phyloP scores from a whole-genome alignment of 2,113 vertebrate species.

The cattle (Bos taurus) region ARS-UCD2.0 NC_037344.1:50673001-50673500 shows the following conservation, averaged over 20 bases:
- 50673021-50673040: neutral
- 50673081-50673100: neutral
- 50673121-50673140: neutral
- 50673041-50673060: neutral
- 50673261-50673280: neutral
- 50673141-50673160: neutral
- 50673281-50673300: neutral
- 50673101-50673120: neutral
- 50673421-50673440: fast-evolving
- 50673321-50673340: neutral
- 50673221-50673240: neutral
- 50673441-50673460: too few species aligned
- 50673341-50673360: neutral
- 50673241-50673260: neutral
- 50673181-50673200: neutral
- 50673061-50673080: neutral
- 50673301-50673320: neutral
- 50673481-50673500: neutral
- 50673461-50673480: fast-evolving
- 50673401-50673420: fast-evolving
- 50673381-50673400: neutral
- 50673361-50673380: fast-evolving
- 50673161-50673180: neutral
- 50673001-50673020: neutral
- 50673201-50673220: neutral